A percentile compares a stretch with the other conserved stretches of the same genome.
These are phyloP conservation scores for Pseudomyrmex cubaensis DNA, from an alignment of 1,140 invertebrate species.

Conservation along the genomic window DNA sequence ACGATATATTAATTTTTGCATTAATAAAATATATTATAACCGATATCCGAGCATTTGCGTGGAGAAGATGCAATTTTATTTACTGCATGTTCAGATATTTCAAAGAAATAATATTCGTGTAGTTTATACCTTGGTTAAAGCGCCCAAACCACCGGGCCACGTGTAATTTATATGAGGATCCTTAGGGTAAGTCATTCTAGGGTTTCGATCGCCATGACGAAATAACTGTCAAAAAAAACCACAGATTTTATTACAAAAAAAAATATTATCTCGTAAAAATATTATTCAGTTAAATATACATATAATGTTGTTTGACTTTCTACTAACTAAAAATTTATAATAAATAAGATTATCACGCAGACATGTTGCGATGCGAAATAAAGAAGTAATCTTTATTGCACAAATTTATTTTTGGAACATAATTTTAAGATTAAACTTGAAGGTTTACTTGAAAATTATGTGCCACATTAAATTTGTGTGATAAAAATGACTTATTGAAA, in stretches of 20 bases:
- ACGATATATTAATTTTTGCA: slow-evolving; percentile 44
- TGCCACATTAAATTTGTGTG: too few relatives aligned
- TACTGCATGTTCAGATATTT: neutral
- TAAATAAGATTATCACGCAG: too few relatives aligned
- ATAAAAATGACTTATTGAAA: too few relatives aligned
- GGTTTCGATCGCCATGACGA: slow-evolving; percentile 91
- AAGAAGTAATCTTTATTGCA: too few relatives aligned
- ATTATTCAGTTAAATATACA: too few relatives aligned
- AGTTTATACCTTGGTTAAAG: slow-evolving; percentile 89
- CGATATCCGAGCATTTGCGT: neutral
- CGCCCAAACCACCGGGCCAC: slow-evolving; percentile 90
- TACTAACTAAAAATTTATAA: too few relatives aligned
- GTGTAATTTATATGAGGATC: slow-evolving; percentile 89
- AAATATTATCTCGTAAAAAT: neutral
- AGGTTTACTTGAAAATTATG: too few relatives aligned
- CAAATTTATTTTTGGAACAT: too few relatives aligned
- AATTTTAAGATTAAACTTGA: too few relatives aligned
- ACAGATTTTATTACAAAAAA: neutral
- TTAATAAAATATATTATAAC: too few relatives aligned
- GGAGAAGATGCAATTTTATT: slow-evolving; percentile 10
- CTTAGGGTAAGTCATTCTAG: slow-evolving; percentile 88
- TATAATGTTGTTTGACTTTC: too few relatives aligned
- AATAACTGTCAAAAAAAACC: slow-evolving; percentile 86
- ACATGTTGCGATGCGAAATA: too few relatives aligned
- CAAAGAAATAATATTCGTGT: neutral